Base-by-base conservation (phyloP, 2,888 invertebrate genomes). In the Xylota segnis region DNA sequence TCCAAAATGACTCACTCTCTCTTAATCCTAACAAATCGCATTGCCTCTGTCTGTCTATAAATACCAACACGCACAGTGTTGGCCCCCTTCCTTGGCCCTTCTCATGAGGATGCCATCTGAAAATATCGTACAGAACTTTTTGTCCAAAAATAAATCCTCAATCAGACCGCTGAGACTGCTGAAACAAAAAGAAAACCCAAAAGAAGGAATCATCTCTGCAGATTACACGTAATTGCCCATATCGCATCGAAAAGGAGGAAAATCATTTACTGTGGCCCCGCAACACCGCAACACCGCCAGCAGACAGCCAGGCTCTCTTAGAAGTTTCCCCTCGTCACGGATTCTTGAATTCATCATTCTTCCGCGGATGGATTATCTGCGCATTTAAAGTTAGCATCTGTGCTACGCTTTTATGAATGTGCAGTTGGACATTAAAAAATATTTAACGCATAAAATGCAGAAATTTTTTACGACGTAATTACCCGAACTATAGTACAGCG, bases 391-490 rank as follows among this genome's bases (percentile, higher is more conserved):
- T 58, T 14, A 18, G 34, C 75, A 65, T 76, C 59, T 70, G 65
- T 75, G 79, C 37, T 81, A 40, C 70, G 59, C 43, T 66, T 61
- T 71, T 75, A 68, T 50, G 65, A 40, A 70, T 54, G 58, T 34
- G 70, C 76, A 14, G 18, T 54, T 16, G 43, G n/a, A n/a, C 82
- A 70, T 63, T 50, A 63, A 76, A 78, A 61, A 70, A 61, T 16
- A n/a, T 23, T 52, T 45, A 37, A 56, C 54, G 45, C 63, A 63
- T 78, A 71, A 78, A 83, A 78, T 74, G 78, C 54, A 61, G 47
- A 52, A 61, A 61, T 32, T 75, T 23, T 72, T 71, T 75, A 75
- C 47, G 75, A 66, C 34, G 75, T 47, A 59, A 56, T 75, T 75
- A 74, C 23, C 58, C 16, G 32, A 66, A 58, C 58, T 75, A 56